A percentile compares a stretch with the other conserved stretches of the same genome.
phyloP scores from a whole-genome alignment of 2,113 vertebrate species.

The cat (Felis catus) region F.catus_Fca126_mat1.0 CM031419.1:165360501-165361000 shows the following conservation, averaged over 20 bases:
- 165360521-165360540: neutral
- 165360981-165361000: neutral
- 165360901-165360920: neutral
- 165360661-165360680: neutral
- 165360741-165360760: neutral
- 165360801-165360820: neutral
- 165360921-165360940: neutral
- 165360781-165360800: neutral
- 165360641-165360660: neutral
- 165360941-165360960: neutral
- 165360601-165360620: neutral
- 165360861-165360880: neutral
- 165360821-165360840: neutral
- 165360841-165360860: neutral
- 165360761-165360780: neutral
- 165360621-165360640: neutral
- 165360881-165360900: neutral
- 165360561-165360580: neutral
- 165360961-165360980: neutral
- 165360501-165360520: neutral
- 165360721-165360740: neutral
- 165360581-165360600: neutral
- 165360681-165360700: neutral
- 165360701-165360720: neutral
- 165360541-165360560: neutral